Evolutionary conservation across 2,113 vertebrate genomes (phyloP).

Genomic region (Gobius niger): DNA sequence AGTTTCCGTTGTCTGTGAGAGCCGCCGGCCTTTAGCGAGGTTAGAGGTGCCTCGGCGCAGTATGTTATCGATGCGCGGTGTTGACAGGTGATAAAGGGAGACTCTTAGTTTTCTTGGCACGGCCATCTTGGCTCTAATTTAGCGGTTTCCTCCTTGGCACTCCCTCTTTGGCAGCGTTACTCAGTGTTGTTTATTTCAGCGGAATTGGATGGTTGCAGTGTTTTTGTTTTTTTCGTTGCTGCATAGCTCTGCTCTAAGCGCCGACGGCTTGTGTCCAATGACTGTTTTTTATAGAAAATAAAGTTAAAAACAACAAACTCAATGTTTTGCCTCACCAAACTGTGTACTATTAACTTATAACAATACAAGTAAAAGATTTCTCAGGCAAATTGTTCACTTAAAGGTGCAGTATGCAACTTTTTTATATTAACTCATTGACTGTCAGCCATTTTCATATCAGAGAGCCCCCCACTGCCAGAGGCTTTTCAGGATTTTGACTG

Average conservation of each 20-base stretch:
- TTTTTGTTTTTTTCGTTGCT: not conserved
- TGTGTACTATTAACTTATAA: too few species aligned
- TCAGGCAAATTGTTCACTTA: too few species aligned
- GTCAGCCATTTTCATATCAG: too few species aligned
- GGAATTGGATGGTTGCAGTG: not conserved
- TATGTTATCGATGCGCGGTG: conserved; percentile 41
- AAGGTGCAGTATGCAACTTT: too few species aligned
- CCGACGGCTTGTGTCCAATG: not conserved
- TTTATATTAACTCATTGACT: too few species aligned
- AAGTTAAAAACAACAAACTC: too few species aligned
- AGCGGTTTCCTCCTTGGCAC: conserved; percentile 4
- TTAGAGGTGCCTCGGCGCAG: conserved; percentile 20
- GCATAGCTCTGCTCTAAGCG: not conserved
- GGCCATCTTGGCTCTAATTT: conserved; percentile 14
- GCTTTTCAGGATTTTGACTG: too few species aligned
- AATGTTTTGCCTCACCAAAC: too few species aligned
- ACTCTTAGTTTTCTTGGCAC: conserved; percentile 24
- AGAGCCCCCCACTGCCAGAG: too few species aligned
- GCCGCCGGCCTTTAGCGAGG: conserved; percentile 6
- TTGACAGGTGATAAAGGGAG: conserved; percentile 54
- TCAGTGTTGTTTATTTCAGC: conserved; percentile 12
- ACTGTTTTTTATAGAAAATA: too few species aligned
- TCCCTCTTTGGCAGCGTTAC: conserved; percentile 3
- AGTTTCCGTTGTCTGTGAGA: conserved; percentile 25
- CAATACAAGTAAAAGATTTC: too few species aligned